Evolutionary conservation across 2,888 invertebrate species (phyloP).

Genomic region (Thysanoteuthis rhombus): DNA sequence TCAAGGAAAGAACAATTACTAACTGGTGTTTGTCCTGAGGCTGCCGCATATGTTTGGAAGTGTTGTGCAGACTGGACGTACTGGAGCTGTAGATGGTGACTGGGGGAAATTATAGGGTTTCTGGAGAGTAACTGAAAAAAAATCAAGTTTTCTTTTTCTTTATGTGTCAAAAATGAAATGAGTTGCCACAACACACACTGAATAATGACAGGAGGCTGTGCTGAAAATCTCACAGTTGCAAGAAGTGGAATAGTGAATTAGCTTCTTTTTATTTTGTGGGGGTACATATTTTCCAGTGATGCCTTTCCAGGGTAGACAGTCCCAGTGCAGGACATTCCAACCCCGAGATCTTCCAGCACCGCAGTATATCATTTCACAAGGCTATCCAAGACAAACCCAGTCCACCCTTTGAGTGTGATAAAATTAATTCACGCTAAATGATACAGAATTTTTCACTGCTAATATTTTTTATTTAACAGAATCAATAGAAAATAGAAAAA

Average conservation of each 20-base stretch:
- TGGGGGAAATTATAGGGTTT: conserved; percentile 20
- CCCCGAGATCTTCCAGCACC: too few relatives aligned
- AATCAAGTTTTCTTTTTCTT: neutral
- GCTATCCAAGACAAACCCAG: too few relatives aligned
- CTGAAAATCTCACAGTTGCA: neutral
- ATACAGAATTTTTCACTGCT: too few relatives aligned
- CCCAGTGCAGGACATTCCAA: too few relatives aligned
- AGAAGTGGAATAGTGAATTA: neutral
- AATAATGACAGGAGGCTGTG: neutral
- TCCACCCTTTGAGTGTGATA: too few relatives aligned
- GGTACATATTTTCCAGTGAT: too few relatives aligned
- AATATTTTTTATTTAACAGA: too few relatives aligned
- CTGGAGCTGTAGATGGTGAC: conserved; percentile 26
- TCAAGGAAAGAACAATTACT: conserved; percentile 18
- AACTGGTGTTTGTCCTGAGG: conserved; percentile 26
- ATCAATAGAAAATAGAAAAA: too few relatives aligned
- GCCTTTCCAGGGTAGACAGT: too few relatives aligned
- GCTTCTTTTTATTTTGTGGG: too few relatives aligned
- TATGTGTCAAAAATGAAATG: neutral
- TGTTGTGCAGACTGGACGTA: conserved; percentile 23
- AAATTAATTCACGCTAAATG: too few relatives aligned
- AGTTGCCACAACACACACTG: neutral
- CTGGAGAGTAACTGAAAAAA: conserved; percentile 28
- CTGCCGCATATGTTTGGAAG: conserved; percentile 23
- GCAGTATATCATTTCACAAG: too few relatives aligned